Evolutionary conservation across 2,888 invertebrate genomes (phyloP).

Genomic region (Tenthredo mesomela): DNA sequence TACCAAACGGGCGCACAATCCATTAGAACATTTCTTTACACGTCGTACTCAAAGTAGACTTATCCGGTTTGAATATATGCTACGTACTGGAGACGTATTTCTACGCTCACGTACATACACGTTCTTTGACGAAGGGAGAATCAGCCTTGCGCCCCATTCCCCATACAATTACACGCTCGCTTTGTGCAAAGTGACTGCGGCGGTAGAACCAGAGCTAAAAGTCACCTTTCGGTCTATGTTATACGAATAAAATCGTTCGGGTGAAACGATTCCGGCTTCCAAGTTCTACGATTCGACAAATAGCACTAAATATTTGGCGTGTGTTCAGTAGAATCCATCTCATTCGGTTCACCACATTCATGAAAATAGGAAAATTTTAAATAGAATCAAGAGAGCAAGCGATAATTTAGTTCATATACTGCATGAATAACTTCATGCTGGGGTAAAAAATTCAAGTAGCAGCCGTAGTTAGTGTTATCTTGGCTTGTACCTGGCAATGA

Average conservation of each 20-base stretch:
- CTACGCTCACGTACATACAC: neutral
- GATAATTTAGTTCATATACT: neutral
- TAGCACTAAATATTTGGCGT: neutral
- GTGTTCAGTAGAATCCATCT: neutral
- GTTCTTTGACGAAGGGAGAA: constrained; percentile 39
- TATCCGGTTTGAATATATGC: constrained; percentile 42
- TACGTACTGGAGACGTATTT: constrained; percentile 31
- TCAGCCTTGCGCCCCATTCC: neutral
- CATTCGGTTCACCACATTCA: neutral
- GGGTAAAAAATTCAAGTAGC: too few relatives aligned
- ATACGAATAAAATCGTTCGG: constrained; percentile 12
- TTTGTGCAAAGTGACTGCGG: constrained; percentile 48
- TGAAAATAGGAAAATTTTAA: neutral
- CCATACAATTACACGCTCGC: constrained; percentile 44
- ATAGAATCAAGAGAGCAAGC: neutral
- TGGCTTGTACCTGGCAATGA: too few relatives aligned
- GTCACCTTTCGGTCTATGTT: neutral
- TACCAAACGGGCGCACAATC: constrained; percentile 47
- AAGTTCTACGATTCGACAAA: neutral
- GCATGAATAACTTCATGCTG: neutral
- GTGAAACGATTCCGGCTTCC: neutral
- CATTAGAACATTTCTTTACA: constrained; percentile 50
- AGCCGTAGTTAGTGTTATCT: too few relatives aligned
- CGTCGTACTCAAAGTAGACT: constrained; percentile 41
- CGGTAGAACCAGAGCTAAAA: constrained; percentile 31